Evolutionary conservation across 2,113 vertebrate species (phyloP), one percentile per base, ranked within the genome.

Genomic region (Hippocampus comes): DNA sequence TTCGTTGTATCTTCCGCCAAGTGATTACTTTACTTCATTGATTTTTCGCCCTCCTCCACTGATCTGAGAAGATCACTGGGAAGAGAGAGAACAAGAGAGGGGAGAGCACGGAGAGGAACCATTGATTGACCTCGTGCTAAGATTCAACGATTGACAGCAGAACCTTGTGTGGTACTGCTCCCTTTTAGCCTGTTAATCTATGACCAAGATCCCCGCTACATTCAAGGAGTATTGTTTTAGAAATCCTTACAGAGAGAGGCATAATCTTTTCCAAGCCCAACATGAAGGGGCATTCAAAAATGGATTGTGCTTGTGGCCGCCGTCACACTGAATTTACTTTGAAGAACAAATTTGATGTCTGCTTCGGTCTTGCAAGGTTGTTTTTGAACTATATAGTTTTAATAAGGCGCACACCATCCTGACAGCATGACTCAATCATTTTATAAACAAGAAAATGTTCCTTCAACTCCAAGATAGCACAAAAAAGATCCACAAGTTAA

Each of bases 11-110:
- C 90, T 92, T 91, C 88, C 87, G 86, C 86, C 84, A 87, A 91
- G 88, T 89, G 89, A 92, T 92, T 91, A 89, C 90, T 91, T 90
- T 87, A 90, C 87, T 80, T 84, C 89, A 93, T 92, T 90, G 91
- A 93, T 93, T 93, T 90, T 87, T 75, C 82, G 88, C 81, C 86
- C 80, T 86, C 82, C 88, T 89, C 76, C 84, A 87, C 82, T 89
- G 90, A 91, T 91, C 89, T 91, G 87, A 89, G 90, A 88, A 84
- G 86, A 90, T 89, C 89, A 91, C 80, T 86, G 76, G 64, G 72
- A 71, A 82, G 79, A 75, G 78, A 70, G 83, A 75, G 84, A 64
- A 75, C 72, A 67, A 75, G 63, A 51, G 57, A 63, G 63, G 61
- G 34, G 59, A 69, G 38, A 57, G 38, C 71, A 27, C 63, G 71